Base-by-base conservation (phyloP, 2,888 invertebrate species). In the Adelphocoris suturalis region DNA sequence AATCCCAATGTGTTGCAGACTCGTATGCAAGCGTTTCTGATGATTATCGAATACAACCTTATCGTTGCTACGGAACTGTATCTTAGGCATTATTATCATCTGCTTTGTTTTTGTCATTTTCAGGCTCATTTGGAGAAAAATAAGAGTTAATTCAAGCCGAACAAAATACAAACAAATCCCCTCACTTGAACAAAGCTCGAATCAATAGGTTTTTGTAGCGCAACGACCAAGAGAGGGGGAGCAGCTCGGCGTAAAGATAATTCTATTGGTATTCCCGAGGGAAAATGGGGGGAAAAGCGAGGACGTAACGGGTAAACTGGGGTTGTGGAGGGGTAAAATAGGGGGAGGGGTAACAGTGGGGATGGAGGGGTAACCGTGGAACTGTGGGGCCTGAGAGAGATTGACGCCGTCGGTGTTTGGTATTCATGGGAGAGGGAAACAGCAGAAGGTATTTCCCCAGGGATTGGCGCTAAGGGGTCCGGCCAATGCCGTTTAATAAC, bases 181-280 rank as follows among this genome's bases (percentile, higher is more conserved):
- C 11, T 12, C 47, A 14, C 80, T 82, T 52, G 82, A 55, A 27
- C 46, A 47, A 82, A 82, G 82, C 85, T 61, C 46, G 61, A 85
- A 85, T 85, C 85, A 85, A 61, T 85, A 57, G 61, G 57, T 85
- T 85, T 85, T 85, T 46, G 61, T 28, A 85, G 27, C 47, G 19
- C 27, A 85, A 47, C 55, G 61, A 37, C 85, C n/a, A n/a, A 37
- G 85, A 57, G 37, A 37, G 57, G 23, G 85, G 46, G 57, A 16
- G 9, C 13, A 19, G 82, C 27, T 52, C 52, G 82, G 55, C 82
- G 82, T 82, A 27, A 52, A 27, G 82, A 85, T 85, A 85, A 85
- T 85, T 85, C 85, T 85, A 85, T 85, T 85, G 85, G 85, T 85
- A 85, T 85, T 61, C 85, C 85, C 85, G 85, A 85, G 85, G 85